Evolutionary conservation across 1,140 invertebrate genomes (phyloP).

Genomic region (Orussus abietinus): DNA sequence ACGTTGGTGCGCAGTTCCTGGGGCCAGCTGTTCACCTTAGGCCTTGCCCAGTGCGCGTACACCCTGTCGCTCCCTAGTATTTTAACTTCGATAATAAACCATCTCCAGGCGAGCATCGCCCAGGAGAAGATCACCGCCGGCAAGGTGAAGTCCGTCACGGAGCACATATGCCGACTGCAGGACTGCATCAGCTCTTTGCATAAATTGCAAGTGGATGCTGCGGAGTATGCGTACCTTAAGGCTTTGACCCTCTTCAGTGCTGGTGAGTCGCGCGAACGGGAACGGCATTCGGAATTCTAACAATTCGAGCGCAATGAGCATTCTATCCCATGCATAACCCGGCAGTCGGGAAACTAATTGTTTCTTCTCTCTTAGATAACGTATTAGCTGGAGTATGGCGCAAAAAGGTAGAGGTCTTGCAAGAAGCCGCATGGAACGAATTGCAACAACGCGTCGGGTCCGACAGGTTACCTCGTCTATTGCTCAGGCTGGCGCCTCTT

Average conservation of each 20-base stretch:
- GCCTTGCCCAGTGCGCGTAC: slow-evolving; percentile 83
- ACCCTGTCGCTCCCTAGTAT: slow-evolving; percentile 78
- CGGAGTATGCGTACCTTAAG: slow-evolving; percentile 89
- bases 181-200: slow-evolving; percentile 76
- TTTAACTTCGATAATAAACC: slow-evolving; percentile 74
- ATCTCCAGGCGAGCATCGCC: slow-evolving; percentile 62
- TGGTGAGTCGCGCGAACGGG: slow-evolving; percentile 53
- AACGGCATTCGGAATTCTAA: background rate
- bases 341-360: no score
- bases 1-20: slow-evolving; percentile 81
- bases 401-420: slow-evolving; percentile 62
- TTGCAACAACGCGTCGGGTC: slow-evolving; percentile 60
- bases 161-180: slow-evolving; percentile 79
- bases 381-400: slow-evolving; percentile 45
- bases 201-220: slow-evolving; percentile 70
- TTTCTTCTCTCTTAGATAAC: slow-evolving; percentile 36
- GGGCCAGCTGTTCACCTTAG: slow-evolving; percentile 90
- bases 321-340: background rate
- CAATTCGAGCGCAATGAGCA: background rate
- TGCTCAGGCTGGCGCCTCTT: slow-evolving; percentile 74
- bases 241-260: slow-evolving; percentile 77
- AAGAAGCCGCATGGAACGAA: slow-evolving; percentile 71
- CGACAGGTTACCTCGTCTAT: slow-evolving; percentile 63
- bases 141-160: slow-evolving; percentile 74
- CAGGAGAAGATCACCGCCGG: slow-evolving; percentile 69